Conservation (phyloP, 2,888 invertebrate genomes). For the Polydrusus tereticollis region DNA sequence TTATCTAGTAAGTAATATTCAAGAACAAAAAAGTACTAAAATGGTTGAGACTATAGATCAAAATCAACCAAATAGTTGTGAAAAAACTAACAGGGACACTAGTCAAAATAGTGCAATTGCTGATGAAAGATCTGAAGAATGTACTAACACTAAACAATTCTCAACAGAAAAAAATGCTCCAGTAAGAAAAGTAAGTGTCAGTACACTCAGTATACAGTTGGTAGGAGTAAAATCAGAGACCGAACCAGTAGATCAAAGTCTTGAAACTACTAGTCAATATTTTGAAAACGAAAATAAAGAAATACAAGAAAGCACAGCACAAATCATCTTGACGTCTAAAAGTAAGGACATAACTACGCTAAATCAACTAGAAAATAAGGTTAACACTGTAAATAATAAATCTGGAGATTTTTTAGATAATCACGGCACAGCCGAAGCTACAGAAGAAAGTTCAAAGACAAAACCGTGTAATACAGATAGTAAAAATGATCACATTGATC, state of each 20-base stretch:
- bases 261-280: neutral
- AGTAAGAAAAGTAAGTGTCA: slow-evolving; percentile 51
- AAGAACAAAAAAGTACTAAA: neutral
- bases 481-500: neutral
- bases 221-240: neutral
- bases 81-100: no score
- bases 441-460: neutral
- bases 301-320: slow-evolving; percentile 40
- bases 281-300: neutral
- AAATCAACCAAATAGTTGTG: neutral
- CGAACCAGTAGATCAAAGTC: no score
- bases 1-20: neutral
- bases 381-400: neutral
- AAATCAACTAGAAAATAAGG: neutral
- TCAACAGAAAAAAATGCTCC: slow-evolving; percentile 21
- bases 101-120: neutral
- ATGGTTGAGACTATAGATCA: neutral
- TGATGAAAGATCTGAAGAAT: no score
- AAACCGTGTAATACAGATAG: neutral
- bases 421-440: neutral
- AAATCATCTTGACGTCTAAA: slow-evolving; percentile 30
- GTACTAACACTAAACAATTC: neutral
- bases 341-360: neutral
- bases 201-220: slow-evolving; percentile 48
- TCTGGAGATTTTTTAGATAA: neutral